Evolutionary conservation across 2,888 invertebrate species (phyloP), one percentile per base, ranked within the genome.

Genomic region (Byasa hedistus): DNA sequence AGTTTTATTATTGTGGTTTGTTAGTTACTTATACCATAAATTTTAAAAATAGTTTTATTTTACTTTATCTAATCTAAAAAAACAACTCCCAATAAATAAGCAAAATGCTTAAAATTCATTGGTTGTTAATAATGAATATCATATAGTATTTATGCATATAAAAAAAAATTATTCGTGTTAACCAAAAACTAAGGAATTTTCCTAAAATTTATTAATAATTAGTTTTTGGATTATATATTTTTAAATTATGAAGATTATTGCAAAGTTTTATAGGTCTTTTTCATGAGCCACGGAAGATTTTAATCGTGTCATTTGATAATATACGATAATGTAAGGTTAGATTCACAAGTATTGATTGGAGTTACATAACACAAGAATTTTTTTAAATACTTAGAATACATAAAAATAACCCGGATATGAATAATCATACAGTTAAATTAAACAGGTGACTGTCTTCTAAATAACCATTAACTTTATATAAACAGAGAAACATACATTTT

Each of bases 301-400:
- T 5, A 48, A 48, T 48, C 19, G n/a, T 55, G 15, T 19, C 21
- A 17, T 17, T 57, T 24, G 57, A 61, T 66, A 66, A 65, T 59
- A 60, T 48, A 15, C 57, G 64, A 67, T 67, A 67, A 66, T 12
- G 61, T 66, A 64, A 68, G 70, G 70, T 70, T 70, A 70, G 64
- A 65, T 32, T 23, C 59, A 27, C 17, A 44, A 54, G 66, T 68
- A 68, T 68, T 62, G 68, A 68, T 65, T 65, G 27, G 22, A 60
- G 69, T 71, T 71, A 71, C 70, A 71, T 71, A 71, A 71, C 69
- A 58, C 17, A 51, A 66, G 52, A 68, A 68, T 5, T 48, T n/a
- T 48, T 19, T 48, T 48, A 68, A 69, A 66, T 61, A 57, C n/a
- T 23, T 21, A 44, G 32, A 57, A 54, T 22, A 22, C 52, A n/a